A percentile compares a stretch with the other conserved stretches of the same genome.
Conservation (phyloP, 2,797 vertebrate species). For the Harpagifer antarcticus region DNA sequence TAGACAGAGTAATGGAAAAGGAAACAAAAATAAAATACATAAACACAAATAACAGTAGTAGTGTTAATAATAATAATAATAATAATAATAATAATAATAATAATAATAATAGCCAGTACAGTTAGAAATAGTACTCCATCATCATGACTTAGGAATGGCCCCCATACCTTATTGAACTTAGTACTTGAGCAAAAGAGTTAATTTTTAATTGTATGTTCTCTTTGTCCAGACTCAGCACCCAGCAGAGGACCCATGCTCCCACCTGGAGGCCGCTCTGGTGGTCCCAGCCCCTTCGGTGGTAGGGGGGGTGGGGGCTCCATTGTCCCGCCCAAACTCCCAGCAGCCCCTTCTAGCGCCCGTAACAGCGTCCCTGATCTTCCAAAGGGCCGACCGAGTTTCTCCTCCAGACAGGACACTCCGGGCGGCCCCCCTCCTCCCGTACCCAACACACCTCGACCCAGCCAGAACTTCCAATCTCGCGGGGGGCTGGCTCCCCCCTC, state of each 20-base stretch:
- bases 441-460: conserved; percentile 90
- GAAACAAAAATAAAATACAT: too few relatives aligned
- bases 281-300: conserved; percentile 84
- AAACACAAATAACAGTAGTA: too few relatives aligned
- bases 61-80: too few relatives aligned
- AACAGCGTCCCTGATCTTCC: conserved; percentile 83
- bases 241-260: conserved; percentile 87
- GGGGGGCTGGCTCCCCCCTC: conserved; percentile 82
- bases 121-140: too few relatives aligned
- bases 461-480: conserved; percentile 77
- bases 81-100: too few relatives aligned
- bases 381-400: conserved; percentile 82
- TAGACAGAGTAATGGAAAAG: too few relatives aligned
- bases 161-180: too few relatives aligned
- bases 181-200: too few relatives aligned
- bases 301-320: conserved; percentile 47
- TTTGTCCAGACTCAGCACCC: conserved; percentile 85
- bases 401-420: conserved; percentile 85
- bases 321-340: conserved; percentile 83
- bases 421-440: conserved; percentile 87
- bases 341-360: conserved; percentile 77
- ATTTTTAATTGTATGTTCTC: neutral
- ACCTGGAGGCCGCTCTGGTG: conserved; percentile 86
- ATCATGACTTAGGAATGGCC: too few relatives aligned
- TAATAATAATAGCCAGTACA: too few relatives aligned